Evolutionary conservation across 1,140 invertebrate species (phyloP).

Genomic region (Coenobita brevimanus): DNA sequence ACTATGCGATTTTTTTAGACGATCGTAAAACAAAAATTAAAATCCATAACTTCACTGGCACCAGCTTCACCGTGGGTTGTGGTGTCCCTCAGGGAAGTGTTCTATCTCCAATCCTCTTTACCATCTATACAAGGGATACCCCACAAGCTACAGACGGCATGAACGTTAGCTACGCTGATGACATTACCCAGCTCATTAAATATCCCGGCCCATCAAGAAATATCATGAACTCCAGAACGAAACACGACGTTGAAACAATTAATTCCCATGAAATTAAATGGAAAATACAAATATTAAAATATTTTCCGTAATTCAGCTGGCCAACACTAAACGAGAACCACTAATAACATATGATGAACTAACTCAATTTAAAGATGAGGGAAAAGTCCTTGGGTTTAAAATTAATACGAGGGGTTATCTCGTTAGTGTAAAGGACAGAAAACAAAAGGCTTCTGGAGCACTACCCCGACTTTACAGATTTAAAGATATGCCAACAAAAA

Average conservation of each 20-base stretch:
- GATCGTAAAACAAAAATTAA: too few species aligned
- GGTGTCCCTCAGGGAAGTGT: not conserved
- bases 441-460: not conserved
- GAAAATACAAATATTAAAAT: slow-evolving; percentile 5
- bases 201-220: not conserved
- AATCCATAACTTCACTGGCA: not conserved
- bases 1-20: too few species aligned
- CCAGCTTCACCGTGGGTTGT: not conserved
- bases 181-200: not conserved
- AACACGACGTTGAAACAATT: not conserved
- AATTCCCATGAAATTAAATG: not conserved
- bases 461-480: not conserved
- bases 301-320: not conserved
- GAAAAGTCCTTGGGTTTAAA: not conserved
- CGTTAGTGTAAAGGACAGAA: not conserved
- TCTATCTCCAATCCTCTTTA: not conserved
- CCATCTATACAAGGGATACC: not conserved
- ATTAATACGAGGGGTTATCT: not conserved
- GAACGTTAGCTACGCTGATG: not conserved
- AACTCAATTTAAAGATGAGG: not conserved
- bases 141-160: not conserved
- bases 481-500: not conserved
- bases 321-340: not conserved
- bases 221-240: not conserved
- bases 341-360: not conserved